Evolutionary conservation across 2,888 invertebrate genomes (phyloP), one percentile per base, ranked within the genome.

Genomic region (Metopia argyrocephala): DNA sequence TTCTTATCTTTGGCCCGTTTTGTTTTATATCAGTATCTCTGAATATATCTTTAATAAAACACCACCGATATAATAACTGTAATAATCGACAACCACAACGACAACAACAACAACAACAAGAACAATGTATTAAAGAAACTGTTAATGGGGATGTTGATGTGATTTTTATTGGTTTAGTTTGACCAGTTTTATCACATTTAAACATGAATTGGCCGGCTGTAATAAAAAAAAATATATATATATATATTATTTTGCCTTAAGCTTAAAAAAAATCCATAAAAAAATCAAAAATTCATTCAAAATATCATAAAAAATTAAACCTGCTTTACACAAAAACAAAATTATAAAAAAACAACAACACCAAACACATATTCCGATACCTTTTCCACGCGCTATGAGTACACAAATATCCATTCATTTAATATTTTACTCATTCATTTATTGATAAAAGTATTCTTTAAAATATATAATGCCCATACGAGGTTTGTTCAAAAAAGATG

Each of bases 141-240:
- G 65, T 62, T 81, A 78, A 81, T 81, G 74, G 69, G 61, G 28
- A 70, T 81, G 70, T 57, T 81, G 78, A 78, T 81, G 81, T 70
- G 74, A 78, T 74, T 81, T 78, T 81, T 81, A 78, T 81, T 78
- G 62, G 62, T 78, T 78, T 66, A 74, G 27, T 15, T 46, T 70
- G 28, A 71, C 65, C 52, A 65, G 70, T 78, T 78, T 71, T 27
- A 23, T 38, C 38, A 38, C 15, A 38, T 38, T 38, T 38, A 38
- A 38, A 38, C 38, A 38, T 1, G 38, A 12, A 25, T 59, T 15
- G 61, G 18, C 18, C 20, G 38, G 56, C 31, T 31, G 21, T 64
- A 46, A 27, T 31, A 23, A n/a, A 20, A 6, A 59, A 15, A n/a
- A n/a, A 20, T 5, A 57, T 9, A 3, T 38, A 31, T 50, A 57